Conservation (phyloP, 2,113 vertebrate species). For the Gracilinanus agilis region DNA sequence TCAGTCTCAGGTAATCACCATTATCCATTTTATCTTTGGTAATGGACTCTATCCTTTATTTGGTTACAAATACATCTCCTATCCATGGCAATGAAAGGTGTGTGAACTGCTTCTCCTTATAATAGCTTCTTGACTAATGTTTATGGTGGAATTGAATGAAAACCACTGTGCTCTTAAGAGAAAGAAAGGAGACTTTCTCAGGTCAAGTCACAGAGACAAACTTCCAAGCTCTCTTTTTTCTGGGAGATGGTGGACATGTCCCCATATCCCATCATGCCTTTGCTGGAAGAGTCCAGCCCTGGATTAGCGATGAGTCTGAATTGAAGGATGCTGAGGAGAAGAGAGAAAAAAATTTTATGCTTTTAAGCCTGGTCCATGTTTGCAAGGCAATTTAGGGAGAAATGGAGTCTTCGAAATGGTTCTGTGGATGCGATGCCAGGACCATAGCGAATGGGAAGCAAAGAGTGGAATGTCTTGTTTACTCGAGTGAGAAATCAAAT, state of each 20-base stretch:
- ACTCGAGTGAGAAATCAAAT: slow-evolving; percentile 82
- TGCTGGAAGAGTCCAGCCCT: not conserved
- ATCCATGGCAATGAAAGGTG: not conserved
- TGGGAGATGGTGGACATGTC: not conserved
- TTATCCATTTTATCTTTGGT: not conserved
- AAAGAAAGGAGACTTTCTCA: no score
- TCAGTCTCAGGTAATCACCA: not conserved
- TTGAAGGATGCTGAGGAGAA: not conserved
- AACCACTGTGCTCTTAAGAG: no score
- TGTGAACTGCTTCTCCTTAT: not conserved
- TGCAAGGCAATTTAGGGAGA: not conserved
- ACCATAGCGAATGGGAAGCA: slow-evolving; percentile 65
- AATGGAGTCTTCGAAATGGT: slow-evolving; percentile 36
- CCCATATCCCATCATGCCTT: not conserved
- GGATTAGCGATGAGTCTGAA: not conserved
- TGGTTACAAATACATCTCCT: not conserved
- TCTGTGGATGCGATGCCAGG: slow-evolving; percentile 49
- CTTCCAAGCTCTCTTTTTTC: no score
- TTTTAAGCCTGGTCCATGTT: not conserved
- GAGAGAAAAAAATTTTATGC: not conserved
- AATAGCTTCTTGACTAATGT: not conserved
- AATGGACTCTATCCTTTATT: not conserved
- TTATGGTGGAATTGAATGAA: no score
- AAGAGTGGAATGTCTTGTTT: slow-evolving; percentile 77
- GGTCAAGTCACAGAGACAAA: no score